Evolutionary conservation across 2,888 invertebrate genomes (phyloP).

Genomic region (Trachelus iudaicus): DNA sequence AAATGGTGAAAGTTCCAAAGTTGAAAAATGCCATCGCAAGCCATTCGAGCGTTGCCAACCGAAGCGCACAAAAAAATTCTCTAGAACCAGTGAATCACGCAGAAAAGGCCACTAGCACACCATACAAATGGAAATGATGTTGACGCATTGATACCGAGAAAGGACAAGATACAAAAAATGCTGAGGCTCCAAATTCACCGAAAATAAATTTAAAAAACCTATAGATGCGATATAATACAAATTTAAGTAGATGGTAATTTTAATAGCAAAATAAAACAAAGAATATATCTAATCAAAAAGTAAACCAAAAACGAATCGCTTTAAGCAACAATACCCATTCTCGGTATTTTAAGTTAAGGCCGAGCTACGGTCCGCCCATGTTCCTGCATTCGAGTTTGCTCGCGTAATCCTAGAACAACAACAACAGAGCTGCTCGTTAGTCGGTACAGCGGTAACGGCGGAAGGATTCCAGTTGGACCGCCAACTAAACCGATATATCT

Average conservation of each 20-base stretch:
- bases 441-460: conserved; percentile 35
- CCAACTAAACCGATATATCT: conserved; percentile 54
- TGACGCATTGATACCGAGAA: not conserved
- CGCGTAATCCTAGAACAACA: conserved; percentile 27
- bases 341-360: not conserved
- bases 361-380: conserved; percentile 19
- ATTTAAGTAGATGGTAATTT: not conserved
- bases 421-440: conserved; percentile 43
- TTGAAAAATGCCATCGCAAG: not conserved
- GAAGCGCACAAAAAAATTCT: not conserved
- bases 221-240: not conserved
- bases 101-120: not conserved
- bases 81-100: not conserved
- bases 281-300: not conserved
- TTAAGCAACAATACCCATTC: not conserved
- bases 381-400: conserved; percentile 27
- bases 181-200: not conserved
- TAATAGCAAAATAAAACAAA: not conserved
- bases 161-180: not conserved
- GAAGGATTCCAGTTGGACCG: conserved; percentile 47
- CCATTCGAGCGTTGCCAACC: not conserved
- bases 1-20: not conserved
- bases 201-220: not conserved
- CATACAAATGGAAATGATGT: not conserved
- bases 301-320: not conserved